These are phyloP conservation scores for Eriosoma lanigerum DNA, from an alignment of 1,140 invertebrate genomes.

Conservation along the genomic window DNA sequence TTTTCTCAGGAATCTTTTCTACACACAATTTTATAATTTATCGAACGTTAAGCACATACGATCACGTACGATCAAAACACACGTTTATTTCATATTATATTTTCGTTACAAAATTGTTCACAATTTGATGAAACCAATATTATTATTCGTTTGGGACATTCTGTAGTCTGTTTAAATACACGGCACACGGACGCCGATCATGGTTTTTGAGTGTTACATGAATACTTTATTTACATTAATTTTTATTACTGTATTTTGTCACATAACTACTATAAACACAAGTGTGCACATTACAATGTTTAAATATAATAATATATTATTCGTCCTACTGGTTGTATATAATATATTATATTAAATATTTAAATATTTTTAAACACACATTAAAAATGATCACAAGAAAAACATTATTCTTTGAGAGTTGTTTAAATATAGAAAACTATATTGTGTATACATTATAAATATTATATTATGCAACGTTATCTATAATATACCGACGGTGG, in stretches of 20 bases:
- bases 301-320: not conserved
- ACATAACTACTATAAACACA: conserved; percentile 18
- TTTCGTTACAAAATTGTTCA: not conserved
- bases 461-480: too few relatives aligned
- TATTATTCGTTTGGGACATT: not conserved
- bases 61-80: conserved; percentile 43
- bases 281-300: not conserved
- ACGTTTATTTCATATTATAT: not conserved
- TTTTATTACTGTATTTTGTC: conserved; percentile 17
- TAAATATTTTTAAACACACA: not conserved
- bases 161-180: not conserved
- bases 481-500: too few relatives aligned
- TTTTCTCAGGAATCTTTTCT: conserved; percentile 27
- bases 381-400: not conserved
- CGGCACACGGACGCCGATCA: too few relatives aligned
- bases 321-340: too few relatives aligned
- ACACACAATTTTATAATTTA: not conserved
- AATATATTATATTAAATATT: not conserved
- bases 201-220: not conserved
- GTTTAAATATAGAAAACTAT: not conserved
- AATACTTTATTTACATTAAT: conserved; percentile 22
- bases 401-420: not conserved
- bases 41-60: conserved; percentile 10
- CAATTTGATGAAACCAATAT: not conserved
- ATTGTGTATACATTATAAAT: too few relatives aligned